phyloP scores from a whole-genome alignment of 2,888 invertebrate species.

The Hirtodrosophila confusa region DNA sequence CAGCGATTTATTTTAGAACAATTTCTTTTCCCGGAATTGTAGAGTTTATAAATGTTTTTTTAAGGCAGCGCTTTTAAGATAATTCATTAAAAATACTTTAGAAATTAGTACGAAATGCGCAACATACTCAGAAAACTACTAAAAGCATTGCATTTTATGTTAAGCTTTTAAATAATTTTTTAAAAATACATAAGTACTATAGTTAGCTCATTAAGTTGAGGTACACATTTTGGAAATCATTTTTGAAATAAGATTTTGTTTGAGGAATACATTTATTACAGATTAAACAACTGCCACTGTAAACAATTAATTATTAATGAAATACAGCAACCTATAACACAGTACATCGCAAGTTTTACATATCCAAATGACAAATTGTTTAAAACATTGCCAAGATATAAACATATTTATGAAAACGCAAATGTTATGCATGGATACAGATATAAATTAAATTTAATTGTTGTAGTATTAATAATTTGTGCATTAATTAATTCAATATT shows the following conservation, averaged over 20 bases:
- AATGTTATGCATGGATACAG: conserved; percentile 22
- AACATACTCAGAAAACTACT: conserved; percentile 33
- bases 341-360: conserved; percentile 49
- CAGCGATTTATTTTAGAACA: background rate
- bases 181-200: background rate
- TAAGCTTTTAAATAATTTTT: conserved; percentile 1
- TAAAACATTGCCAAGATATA: conserved; percentile 65
- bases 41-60: conserved; percentile 12
- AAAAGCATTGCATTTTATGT: conserved; percentile 18
- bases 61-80: conserved; percentile 11
- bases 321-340: conserved; percentile 18
- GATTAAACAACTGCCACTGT: conserved; percentile 19
- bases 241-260: background rate
- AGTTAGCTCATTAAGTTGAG: background rate
- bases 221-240: too few relatives aligned
- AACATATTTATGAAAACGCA: conserved; percentile 33
- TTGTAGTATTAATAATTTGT: conserved; percentile 51
- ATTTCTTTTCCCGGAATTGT: background rate
- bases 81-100: conserved; percentile 25
- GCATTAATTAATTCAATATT: conserved; percentile 57
- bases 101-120: conserved; percentile 22
- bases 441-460: conserved; percentile 9
- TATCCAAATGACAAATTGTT: conserved; percentile 49
- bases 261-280: background rate
- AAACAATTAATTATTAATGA: conserved; percentile 6